A percentile compares a stretch with the other conserved stretches of the same genome.
These are phyloP conservation scores for Drosophila niveifrons DNA, from an alignment of 2,888 invertebrate species.

Conservation along the genomic window DNA sequence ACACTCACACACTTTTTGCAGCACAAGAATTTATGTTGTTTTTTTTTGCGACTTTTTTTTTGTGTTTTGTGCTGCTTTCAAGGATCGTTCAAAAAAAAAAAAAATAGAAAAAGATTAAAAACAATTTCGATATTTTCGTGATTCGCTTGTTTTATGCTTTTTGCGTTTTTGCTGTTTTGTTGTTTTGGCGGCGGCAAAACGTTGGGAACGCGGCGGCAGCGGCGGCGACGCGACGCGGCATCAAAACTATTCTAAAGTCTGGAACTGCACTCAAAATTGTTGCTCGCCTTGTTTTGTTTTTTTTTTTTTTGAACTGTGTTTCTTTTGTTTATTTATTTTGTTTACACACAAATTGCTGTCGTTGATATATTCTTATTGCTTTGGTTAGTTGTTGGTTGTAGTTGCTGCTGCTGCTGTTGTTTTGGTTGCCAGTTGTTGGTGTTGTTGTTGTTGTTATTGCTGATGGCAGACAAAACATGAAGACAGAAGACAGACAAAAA, in stretches of 20 bases:
- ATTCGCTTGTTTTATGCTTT: not conserved
- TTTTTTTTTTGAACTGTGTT: not conserved
- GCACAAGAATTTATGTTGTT: constrained; percentile 8
- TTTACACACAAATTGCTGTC: constrained; percentile 1
- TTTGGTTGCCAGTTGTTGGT: not conserved
- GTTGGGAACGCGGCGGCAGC: constrained; percentile 61
- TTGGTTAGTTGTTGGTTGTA: constrained; percentile 8
- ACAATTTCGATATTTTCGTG: constrained; percentile 22
- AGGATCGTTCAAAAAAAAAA: constrained; percentile 22
- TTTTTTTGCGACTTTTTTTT: constrained; percentile 6
- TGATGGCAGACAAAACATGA: constrained; percentile 33
- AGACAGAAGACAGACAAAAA: constrained; percentile 33
- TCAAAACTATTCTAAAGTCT: constrained; percentile 4
- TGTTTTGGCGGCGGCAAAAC: constrained; percentile 78
- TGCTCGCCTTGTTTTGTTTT: constrained; percentile 14
- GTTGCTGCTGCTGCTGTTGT: constrained; percentile 2
- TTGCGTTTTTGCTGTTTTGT: constrained; percentile 28
- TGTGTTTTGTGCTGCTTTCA: constrained; percentile 9
- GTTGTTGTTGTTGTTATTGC: constrained; percentile 20
- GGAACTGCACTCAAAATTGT: constrained; percentile 1
- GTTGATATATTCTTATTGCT: constrained; percentile 23
- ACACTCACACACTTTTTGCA: constrained; percentile 27
- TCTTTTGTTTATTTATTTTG: constrained; percentile 2
- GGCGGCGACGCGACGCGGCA: constrained; percentile 50
- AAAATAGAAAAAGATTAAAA: constrained; percentile 32